Conservation (phyloP, 2,113 vertebrate genomes). For the Gallinago media region DNA sequence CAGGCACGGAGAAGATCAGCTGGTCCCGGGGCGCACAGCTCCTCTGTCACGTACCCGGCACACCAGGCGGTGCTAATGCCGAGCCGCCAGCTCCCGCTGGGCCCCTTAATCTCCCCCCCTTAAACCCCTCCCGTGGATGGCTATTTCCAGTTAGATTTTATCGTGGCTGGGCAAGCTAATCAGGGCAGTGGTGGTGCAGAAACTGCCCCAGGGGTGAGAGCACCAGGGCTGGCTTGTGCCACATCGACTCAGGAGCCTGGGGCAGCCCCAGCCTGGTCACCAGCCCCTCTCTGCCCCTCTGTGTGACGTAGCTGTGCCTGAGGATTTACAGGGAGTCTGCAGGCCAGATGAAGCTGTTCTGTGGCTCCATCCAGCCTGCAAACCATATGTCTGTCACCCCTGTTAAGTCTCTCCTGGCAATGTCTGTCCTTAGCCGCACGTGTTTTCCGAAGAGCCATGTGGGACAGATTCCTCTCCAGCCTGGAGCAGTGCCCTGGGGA, state of each 20-base stretch:
- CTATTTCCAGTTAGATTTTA: conserved; percentile 15
- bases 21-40: background rate
- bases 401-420: background rate
- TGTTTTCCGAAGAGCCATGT: background rate
- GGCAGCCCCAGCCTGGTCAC: background rate
- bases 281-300: background rate
- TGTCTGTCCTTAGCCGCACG: accelerated
- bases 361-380: background rate
- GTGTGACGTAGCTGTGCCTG: accelerated
- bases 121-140: background rate
- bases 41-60: background rate
- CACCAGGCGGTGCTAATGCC: background rate
- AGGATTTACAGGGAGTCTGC: background rate
- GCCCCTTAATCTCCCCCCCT: conserved; percentile 37
- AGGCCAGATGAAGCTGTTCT: background rate
- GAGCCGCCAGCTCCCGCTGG: background rate
- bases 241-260: accelerated
- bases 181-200: accelerated
- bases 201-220: accelerated
- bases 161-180: background rate
- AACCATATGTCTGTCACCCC: background rate
- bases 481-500: background rate
- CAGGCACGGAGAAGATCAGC: background rate
- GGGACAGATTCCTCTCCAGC: background rate
- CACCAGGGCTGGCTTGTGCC: accelerated